Percentiles rank a stretch among this genome's conserved stretches.
Evolutionary conservation across 2,797 vertebrate species (phyloP).

Genomic region (Hydrocynus forskahlii): DNA sequence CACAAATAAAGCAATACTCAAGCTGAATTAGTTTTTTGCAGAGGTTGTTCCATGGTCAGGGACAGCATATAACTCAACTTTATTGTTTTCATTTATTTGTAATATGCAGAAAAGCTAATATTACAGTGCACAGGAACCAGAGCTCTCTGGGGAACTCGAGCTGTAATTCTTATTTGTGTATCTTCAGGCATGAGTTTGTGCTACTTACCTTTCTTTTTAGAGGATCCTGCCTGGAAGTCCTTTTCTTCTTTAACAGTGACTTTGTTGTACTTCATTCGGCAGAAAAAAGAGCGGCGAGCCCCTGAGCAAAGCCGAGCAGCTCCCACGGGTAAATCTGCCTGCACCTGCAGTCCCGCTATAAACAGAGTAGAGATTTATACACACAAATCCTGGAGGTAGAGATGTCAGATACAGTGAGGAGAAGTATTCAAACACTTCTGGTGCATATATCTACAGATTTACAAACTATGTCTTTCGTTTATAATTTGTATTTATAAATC

Average conservation of each 20-base stretch:
- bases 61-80: neutral
- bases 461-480: too few species aligned
- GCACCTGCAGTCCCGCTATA: conserved; percentile 88
- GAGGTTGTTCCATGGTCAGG: neutral
- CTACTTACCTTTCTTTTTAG: conserved; percentile 92
- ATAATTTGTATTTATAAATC: too few species aligned
- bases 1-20: neutral
- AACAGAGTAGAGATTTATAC: neutral
- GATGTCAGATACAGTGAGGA: too few species aligned
- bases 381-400: neutral
- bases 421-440: too few species aligned
- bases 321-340: conserved; percentile 82
- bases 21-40: neutral
- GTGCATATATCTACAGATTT: too few species aligned
- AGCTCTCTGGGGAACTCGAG: neutral
- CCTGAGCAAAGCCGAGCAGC: conserved; percentile 84
- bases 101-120: neutral
- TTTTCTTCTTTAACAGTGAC: conserved; percentile 83
- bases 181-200: neutral
- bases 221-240: conserved; percentile 77
- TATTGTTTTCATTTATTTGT: neutral
- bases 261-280: conserved; percentile 89
- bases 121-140: neutral
- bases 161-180: neutral
- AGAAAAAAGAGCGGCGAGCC: conserved; percentile 93